Conservation (phyloP, 2,888 invertebrate genomes). For the Agrilus biguttatus region DNA sequence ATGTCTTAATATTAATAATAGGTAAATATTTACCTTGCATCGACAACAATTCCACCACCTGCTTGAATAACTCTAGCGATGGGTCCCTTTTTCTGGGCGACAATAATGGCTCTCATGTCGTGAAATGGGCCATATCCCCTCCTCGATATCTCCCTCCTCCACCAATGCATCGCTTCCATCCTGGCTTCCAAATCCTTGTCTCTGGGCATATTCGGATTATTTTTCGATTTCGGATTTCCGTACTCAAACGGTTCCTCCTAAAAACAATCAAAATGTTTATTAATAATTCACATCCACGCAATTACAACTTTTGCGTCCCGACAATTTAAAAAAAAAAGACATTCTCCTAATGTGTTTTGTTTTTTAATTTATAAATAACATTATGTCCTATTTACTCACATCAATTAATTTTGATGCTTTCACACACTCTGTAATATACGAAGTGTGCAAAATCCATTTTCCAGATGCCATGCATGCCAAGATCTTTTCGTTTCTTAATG, state of each 20-base stretch:
- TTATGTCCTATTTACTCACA: slow-evolving; percentile 37
- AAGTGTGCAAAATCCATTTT: slow-evolving; percentile 74
- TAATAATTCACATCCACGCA: no score
- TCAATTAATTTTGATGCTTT: slow-evolving; percentile 45
- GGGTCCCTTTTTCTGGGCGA: slow-evolving; percentile 41
- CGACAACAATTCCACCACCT: slow-evolving; percentile 58
- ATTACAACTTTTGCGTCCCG: no score
- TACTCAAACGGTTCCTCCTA: slow-evolving; percentile 79
- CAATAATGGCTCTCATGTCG: slow-evolving; percentile 42
- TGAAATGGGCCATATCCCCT: slow-evolving; percentile 30
- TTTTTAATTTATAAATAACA: no score
- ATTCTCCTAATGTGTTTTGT: no score
- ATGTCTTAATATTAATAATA: no score
- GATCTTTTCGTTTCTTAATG: slow-evolving; percentile 75
- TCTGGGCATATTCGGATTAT: slow-evolving; percentile 32
- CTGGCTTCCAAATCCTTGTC: slow-evolving; percentile 30
- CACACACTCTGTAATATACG: slow-evolving; percentile 57
- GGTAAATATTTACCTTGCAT: slow-evolving; percentile 35
- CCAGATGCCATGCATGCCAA: slow-evolving; percentile 76
- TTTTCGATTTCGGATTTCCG: slow-evolving; percentile 55
- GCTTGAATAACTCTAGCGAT: slow-evolving; percentile 58
- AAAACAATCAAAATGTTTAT: no score
- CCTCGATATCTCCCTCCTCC: slow-evolving; percentile 46
- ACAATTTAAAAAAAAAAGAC: no score
- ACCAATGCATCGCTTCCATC: slow-evolving; percentile 45